phyloP scores from a whole-genome alignment of 2,797 vertebrate genomes.

The Lagodon rhomboides region DNA sequence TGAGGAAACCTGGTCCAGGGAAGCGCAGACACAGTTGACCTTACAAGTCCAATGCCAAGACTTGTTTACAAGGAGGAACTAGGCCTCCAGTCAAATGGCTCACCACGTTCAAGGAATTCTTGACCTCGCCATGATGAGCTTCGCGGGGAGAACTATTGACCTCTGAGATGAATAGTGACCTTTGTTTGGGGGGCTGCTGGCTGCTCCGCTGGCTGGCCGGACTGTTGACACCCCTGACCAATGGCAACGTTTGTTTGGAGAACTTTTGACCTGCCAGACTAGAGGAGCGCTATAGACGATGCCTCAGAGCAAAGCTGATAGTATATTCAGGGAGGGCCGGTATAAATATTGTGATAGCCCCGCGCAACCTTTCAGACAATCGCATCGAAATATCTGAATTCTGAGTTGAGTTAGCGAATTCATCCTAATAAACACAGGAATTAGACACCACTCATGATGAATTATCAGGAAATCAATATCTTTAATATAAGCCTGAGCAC shows the following conservation, averaged over 20 bases:
- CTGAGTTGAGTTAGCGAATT: background rate
- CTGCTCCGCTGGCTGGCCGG: conserved; percentile 49
- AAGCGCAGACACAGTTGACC: conserved; percentile 44
- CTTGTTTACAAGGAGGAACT: conserved; percentile 63
- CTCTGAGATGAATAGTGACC: conserved; percentile 77
- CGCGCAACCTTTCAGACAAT: conserved; percentile 29
- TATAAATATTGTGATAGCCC: conserved; percentile 60
- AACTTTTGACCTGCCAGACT: conserved; percentile 77
- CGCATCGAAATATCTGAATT: background rate
- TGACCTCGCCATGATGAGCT: conserved; percentile 73
- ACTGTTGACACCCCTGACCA: conserved; percentile 76
- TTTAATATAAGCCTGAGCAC: background rate
- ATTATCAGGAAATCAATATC: background rate
- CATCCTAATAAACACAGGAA: background rate
- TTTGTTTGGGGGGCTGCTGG: conserved; percentile 67
- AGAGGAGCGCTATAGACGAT: conserved; percentile 48
- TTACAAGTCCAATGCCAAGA: conserved; percentile 59
- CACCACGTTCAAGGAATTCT: conserved; percentile 73
- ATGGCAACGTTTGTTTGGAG: conserved; percentile 75
- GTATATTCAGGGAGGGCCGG: conserved; percentile 36
- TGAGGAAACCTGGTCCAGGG: conserved; percentile 46
- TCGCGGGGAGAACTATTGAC: conserved; percentile 77
- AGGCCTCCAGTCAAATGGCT: conserved; percentile 58
- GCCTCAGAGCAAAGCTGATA: conserved; percentile 45
- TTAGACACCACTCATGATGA: background rate